Conservation (phyloP, 2,888 invertebrate species). For the Drosophila meridiana region DNA sequence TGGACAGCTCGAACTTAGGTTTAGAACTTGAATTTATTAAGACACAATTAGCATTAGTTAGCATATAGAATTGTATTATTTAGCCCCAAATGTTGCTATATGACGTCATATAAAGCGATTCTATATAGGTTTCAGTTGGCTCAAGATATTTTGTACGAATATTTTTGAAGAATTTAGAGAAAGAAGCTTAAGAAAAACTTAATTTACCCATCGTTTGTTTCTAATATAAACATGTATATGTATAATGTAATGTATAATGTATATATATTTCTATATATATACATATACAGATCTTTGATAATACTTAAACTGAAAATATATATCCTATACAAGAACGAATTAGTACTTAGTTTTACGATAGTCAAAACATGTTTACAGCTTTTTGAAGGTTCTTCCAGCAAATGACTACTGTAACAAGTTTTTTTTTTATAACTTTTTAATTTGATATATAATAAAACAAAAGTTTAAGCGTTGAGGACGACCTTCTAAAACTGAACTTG, state of each 20-base stretch:
- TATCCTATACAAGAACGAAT: neutral
- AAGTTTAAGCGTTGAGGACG: neutral
- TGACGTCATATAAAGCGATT: neutral
- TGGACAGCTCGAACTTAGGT: neutral
- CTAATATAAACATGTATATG: neutral
- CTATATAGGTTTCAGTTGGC: neutral
- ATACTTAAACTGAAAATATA: neutral
- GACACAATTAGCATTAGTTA: neutral
- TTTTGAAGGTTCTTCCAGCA: neutral
- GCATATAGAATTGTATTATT: neutral
- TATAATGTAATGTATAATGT: too few relatives aligned
- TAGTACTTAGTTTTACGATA: too few relatives aligned
- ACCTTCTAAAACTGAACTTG: constrained; percentile 6
- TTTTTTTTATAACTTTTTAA: neutral
- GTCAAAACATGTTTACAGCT: neutral
- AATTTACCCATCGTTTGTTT: neutral
- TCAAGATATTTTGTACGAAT: neutral
- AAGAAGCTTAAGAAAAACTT: neutral
- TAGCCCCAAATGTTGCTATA: neutral
- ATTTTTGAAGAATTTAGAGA: too few relatives aligned
- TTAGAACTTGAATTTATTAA: neutral
- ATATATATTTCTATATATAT: too few relatives aligned
- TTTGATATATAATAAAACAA: constrained; percentile 2
- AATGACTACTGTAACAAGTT: neutral
- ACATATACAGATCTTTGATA: too few relatives aligned